Evolutionary conservation across 2,888 invertebrate genomes (phyloP).

Genomic region (Rotaria socialis): DNA sequence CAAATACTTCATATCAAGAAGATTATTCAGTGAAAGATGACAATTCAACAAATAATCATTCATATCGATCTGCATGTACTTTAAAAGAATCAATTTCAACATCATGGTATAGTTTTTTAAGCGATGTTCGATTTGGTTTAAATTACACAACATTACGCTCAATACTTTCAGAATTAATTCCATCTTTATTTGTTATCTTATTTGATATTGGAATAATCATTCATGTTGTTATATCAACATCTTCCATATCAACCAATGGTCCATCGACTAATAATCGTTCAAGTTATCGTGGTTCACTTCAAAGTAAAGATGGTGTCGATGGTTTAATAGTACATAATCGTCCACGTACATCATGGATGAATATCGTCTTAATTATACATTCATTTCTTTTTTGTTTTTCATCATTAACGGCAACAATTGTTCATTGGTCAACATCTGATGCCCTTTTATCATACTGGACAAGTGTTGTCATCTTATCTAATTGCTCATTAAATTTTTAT

Average conservation of each 20-base stretch:
- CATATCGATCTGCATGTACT: background rate
- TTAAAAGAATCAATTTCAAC: background rate
- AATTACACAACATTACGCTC: slow-evolving; percentile 27
- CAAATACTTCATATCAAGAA: background rate
- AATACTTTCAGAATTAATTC: slow-evolving; percentile 19
- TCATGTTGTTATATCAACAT: background rate
- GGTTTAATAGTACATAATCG: background rate
- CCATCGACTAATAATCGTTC: background rate
- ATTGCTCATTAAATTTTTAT: slow-evolving; percentile 31
- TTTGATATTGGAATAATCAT: slow-evolving; percentile 19
- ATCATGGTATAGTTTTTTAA: background rate
- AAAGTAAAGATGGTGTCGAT: background rate
- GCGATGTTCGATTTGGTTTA: background rate
- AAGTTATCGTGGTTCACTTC: background rate
- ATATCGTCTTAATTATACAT: slow-evolving; percentile 5
- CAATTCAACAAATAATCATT: background rate
- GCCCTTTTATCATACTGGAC: background rate
- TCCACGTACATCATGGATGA: slow-evolving; percentile 35
- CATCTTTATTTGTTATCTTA: background rate
- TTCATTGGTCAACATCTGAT: slow-evolving; percentile 1
- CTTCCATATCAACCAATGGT: background rate
- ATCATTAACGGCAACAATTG: slow-evolving; percentile 18
- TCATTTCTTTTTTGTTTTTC: slow-evolving; percentile 21
- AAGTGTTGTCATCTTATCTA: background rate
- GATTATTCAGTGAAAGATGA: background rate